Base-by-base conservation (phyloP, 1,140 invertebrate species). In the Brachionus angularis region DNA sequence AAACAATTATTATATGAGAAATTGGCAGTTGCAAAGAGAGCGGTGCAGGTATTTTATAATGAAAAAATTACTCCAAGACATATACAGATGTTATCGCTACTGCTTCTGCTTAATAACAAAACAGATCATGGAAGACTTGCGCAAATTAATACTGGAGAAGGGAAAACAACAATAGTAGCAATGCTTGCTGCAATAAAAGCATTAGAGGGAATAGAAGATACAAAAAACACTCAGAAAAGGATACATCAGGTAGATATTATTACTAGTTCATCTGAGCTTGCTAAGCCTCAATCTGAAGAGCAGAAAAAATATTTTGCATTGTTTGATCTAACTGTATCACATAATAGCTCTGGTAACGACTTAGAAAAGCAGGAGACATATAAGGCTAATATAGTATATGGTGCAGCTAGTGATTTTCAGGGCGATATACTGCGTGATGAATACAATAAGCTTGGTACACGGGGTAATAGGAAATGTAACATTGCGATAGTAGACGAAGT, bases 81-180 rank as follows among this genome's bases (percentile, higher is more conserved):
- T 16, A 34, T 53, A 33, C 50, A 53, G 34, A 1, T 53, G 18
- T 16, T 53, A 16, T 53, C 50, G 10, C 14, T 53, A 0, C n/a
- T 33, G 27, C n/a, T 34, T 8, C 1, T 39, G 34, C 10, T 39
- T 2, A 39, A 39, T 39, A 8, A 8, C n/a, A 8, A 29, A 12
- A 16, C 4, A n/a, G 8, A 53, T 14, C 31, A 29, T 23, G 50
- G 50, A 7, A 12, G 50, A n/a, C 21, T 64, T 21, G 10, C 23
- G 1, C 58, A 67, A 67, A 49, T 67, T 16, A 67, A 46, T 25
- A 67, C 61, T 18, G 61, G 61, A 8, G 61, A 67, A 49, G 61
- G 61, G 5, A 67, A 67, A 27, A 47, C 61, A 49, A 47, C 29
- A 8, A 29, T 67, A 18, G 31, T 67, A 14, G 36, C 39, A 0